Conservation (phyloP, 2,113 vertebrate genomes). For the Machaerirhynchus nigripectus region DNA sequence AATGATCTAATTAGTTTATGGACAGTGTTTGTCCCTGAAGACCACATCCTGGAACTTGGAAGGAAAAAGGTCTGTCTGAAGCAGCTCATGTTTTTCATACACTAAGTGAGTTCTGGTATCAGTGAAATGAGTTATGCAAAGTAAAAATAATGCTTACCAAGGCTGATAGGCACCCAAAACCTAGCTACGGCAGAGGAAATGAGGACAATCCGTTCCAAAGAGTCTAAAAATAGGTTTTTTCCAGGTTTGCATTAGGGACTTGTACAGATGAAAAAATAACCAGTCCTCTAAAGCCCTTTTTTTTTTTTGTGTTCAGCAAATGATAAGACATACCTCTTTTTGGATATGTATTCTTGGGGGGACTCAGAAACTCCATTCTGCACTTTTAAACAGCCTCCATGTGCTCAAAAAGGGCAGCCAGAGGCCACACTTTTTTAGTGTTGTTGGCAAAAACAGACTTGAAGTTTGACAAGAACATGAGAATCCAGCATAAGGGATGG, state of each 20-base stretch:
- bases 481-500: background rate
- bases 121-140: background rate
- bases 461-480: background rate
- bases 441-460: background rate
- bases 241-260: background rate
- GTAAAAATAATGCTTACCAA: background rate
- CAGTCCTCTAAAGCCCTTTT: background rate
- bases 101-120: background rate
- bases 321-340: background rate
- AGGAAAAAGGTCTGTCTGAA: background rate
- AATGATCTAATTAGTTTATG: constrained; percentile 37
- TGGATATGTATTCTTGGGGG: background rate
- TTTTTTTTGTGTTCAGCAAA: rapidly evolving
- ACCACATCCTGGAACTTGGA: background rate
- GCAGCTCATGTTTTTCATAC: background rate
- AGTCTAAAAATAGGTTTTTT: background rate
- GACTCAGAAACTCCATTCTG: background rate
- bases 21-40: background rate
- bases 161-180: background rate
- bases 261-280: background rate
- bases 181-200: background rate
- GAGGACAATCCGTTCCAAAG: background rate
- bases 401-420: constrained; percentile 35
- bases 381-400: background rate
- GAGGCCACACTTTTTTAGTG: constrained; percentile 14